Evolutionary conservation across 2,113 vertebrate species (phyloP), one percentile per base, ranked within the genome.

Genomic region (Lipophrys pholis): DNA sequence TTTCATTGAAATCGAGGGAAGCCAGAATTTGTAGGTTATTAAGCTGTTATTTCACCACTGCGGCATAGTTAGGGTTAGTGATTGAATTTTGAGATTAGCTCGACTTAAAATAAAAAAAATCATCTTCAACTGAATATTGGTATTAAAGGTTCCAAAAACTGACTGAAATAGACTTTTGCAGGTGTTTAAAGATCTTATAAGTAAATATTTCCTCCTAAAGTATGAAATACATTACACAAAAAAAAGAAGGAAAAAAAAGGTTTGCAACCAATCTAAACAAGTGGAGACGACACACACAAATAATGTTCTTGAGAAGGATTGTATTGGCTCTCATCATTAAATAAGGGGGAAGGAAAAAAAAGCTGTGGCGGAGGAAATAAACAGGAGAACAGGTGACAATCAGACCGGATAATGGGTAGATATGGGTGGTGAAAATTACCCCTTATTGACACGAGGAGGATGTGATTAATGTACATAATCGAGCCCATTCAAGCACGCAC

Each of bases 401-500:
- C 71, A 35, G 36, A 85, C 56, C 84, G 64, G 74, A 85, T 86
- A 81, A 84, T 73, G 40, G 56, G 12, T 56, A 45, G 53, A 74
- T 17, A 72, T 49, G 64, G 48, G 50, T 63, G 65, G 39, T 61
- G 46, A 69, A 82, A 80, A 82, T 71, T 14, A 69, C 55, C 75
- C 70, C 84, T 88, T 16, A 53, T 42, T 11, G 55, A 52, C 56
- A 35, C 75, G 39, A 84, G 76, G 49, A 87, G 74, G 62, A 55
- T 75, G 17, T 66, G 62, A 85, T 89, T 85, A 79, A 85, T 63
- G 49, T 60, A 84, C 73, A 84, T 70, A 63, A 83, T 69, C 9
- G 6, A 48, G 15, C 53, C 51, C 63, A 69, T 59, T 73, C 57
- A 55, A 51, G 42, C 49, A 39, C 11, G 35, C 17, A 40, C 8